Percentiles rank a stretch among this genome's conserved stretches.
Evolutionary conservation across 2,797 vertebrate species (phyloP).

Genomic region (Propithecus perrieri): DNA sequence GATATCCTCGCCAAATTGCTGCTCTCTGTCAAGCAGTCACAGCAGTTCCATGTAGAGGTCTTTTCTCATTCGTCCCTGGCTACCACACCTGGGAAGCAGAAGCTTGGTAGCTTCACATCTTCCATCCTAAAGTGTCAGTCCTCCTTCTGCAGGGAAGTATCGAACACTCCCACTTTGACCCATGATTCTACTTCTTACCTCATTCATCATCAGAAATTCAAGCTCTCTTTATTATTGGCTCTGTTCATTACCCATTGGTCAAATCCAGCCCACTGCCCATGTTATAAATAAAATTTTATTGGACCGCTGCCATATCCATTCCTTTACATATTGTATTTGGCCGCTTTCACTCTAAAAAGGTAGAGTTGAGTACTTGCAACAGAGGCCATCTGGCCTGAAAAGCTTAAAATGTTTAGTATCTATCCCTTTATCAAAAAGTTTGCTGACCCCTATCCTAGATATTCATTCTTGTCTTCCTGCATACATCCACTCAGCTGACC

Average conservation of each 20-base stretch:
- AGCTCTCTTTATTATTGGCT: background rate
- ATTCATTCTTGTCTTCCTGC: background rate
- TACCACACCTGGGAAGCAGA: background rate
- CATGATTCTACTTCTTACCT: background rate
- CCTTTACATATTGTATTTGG: background rate
- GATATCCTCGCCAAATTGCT: background rate
- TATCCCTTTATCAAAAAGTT: background rate
- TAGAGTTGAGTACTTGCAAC: background rate
- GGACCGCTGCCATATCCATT: background rate
- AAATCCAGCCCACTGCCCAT: background rate
- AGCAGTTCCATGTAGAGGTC: background rate
- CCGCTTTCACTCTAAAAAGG: slow-evolving; percentile 1
- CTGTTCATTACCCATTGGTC: background rate
- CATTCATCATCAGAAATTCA: background rate
- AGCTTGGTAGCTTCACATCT: background rate
- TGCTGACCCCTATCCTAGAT: background rate
- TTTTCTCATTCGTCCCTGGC: background rate
- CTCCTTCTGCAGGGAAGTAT: background rate
- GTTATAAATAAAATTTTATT: slow-evolving; percentile 13
- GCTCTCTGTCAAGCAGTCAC: background rate
- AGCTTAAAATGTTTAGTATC: background rate
- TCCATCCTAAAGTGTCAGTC: background rate
- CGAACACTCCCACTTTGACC: background rate
- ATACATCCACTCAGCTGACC: background rate
- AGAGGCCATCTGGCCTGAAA: background rate